phyloP scores from a whole-genome alignment of 2,888 invertebrate species.

The Tachystola acroxantha region DNA sequence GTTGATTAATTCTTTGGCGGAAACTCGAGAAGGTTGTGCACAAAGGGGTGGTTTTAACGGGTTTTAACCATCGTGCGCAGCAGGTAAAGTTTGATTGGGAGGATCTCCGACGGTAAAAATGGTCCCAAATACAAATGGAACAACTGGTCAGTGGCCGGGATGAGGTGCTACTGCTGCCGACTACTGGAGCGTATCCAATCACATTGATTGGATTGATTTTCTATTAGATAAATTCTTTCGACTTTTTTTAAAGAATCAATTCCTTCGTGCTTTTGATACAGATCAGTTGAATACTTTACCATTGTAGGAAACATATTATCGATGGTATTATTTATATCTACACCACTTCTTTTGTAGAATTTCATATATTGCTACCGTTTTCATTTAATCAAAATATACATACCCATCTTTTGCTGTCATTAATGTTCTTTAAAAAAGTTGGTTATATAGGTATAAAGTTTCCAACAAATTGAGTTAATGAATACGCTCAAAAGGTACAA shows the following conservation, averaged over 20 bases:
- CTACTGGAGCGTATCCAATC: slow-evolving; percentile 55
- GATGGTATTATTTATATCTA: slow-evolving; percentile 1
- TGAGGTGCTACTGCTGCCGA: slow-evolving; percentile 40
- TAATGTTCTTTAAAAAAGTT: too few species aligned
- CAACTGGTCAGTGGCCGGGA: slow-evolving; percentile 25
- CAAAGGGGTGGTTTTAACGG: slow-evolving; percentile 42
- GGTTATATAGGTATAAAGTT: background rate
- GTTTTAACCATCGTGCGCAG: slow-evolving; percentile 14
- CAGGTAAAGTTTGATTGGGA: slow-evolving; percentile 12
- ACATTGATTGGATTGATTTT: slow-evolving; percentile 67
- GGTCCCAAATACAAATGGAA: slow-evolving; percentile 23
- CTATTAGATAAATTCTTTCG: slow-evolving; percentile 49
- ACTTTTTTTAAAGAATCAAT: slow-evolving; percentile 45
- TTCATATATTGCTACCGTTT: too few species aligned
- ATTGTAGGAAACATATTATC: background rate
- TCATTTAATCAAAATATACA: too few species aligned
- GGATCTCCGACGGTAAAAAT: slow-evolving; percentile 7
- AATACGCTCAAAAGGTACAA: slow-evolving; percentile 29
- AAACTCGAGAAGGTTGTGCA: slow-evolving; percentile 68
- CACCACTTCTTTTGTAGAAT: background rate
- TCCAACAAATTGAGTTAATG: slow-evolving; percentile 11
- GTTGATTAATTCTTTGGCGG: slow-evolving; percentile 58
- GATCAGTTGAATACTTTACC: slow-evolving; percentile 24
- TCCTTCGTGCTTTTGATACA: slow-evolving; percentile 53
- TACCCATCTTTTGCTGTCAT: too few species aligned